These are phyloP conservation scores for Vireo altiloquus DNA, from an alignment of 2,113 vertebrate genomes.

Conservation along the genomic window DNA sequence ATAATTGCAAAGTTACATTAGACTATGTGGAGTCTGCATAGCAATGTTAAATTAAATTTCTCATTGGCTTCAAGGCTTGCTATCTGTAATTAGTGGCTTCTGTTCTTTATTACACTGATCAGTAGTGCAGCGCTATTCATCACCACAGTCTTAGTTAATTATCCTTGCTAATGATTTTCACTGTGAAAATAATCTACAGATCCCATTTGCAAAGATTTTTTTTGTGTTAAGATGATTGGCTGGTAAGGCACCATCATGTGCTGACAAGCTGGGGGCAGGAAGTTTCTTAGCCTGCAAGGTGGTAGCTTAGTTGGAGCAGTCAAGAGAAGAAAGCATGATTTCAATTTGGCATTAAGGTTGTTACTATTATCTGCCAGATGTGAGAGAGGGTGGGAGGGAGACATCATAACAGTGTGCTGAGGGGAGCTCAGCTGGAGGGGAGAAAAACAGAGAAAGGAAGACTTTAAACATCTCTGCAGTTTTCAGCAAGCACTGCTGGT, in stretches of 20 bases:
- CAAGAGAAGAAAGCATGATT: not conserved
- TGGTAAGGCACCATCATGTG: conserved; percentile 15
- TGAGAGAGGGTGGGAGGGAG: not conserved
- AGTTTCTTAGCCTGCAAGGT: not conserved
- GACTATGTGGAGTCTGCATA: conserved; percentile 40
- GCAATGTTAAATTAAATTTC: conserved; percentile 55
- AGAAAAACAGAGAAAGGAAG: not conserved
- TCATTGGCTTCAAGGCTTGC: conserved; percentile 55
- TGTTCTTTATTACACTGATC: conserved; percentile 71
- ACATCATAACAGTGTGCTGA: not conserved
- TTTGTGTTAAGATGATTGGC: conserved; percentile 41
- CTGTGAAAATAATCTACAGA: conserved; percentile 56
- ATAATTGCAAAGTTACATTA: conserved; percentile 57
- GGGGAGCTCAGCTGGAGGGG: not conserved
- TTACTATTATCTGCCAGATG: conserved; percentile 34
- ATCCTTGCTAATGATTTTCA: conserved; percentile 69
- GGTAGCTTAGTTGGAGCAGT: not conserved
- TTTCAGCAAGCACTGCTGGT: not conserved
- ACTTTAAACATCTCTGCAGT: not conserved
- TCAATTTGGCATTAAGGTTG: not conserved
- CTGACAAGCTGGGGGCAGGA: conserved; percentile 9
- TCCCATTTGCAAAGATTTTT: conserved; percentile 43
- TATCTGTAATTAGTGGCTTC: conserved; percentile 72
- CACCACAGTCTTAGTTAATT: conserved; percentile 69
- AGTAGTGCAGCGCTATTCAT: conserved; percentile 65